phyloP scores from a whole-genome alignment of 1,140 invertebrate species.

The Tribolium castaneum region DNA sequence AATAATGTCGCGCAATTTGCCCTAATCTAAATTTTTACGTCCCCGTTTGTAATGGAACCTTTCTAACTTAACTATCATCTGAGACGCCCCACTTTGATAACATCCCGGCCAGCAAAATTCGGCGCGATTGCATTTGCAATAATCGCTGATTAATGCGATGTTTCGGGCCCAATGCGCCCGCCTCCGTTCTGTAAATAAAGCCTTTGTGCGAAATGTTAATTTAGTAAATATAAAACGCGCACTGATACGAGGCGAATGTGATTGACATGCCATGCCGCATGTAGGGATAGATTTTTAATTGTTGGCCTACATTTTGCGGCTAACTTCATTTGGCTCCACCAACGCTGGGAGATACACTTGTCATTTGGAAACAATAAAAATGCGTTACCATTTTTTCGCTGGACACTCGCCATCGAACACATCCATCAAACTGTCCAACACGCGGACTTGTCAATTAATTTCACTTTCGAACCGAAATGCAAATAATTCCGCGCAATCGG shows the following conservation, averaged over 20 bases:
- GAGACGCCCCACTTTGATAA: constrained; percentile 6
- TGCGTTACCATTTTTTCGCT: neutral
- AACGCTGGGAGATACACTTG: neutral
- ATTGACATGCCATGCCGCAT: neutral
- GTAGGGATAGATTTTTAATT: neutral
- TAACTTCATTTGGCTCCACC: neutral
- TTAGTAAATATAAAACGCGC: constrained; percentile 5
- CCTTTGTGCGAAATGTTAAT: constrained; percentile 3
- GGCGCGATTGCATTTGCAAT: neutral
- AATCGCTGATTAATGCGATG: neutral
- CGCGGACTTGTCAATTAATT: neutral
- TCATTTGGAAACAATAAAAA: neutral
- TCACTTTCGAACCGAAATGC: neutral
- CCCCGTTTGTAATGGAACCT: constrained; percentile 12
- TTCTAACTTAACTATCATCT: constrained; percentile 17
- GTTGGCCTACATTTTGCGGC: neutral
- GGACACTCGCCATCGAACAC: neutral
- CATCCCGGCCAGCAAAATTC: neutral
- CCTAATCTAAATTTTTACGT: constrained; percentile 26
- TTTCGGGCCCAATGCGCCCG: neutral
- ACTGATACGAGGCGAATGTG: neutral
- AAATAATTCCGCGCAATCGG: too few relatives aligned
- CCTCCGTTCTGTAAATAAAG: neutral
- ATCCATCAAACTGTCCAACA: neutral
- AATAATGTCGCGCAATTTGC: constrained; percentile 14